Percentiles rank a stretch among this genome's conserved stretches.
These are phyloP conservation scores for Rotaria magnacalcarata DNA, from an alignment of 2,888 invertebrate species.

Conservation along the genomic window DNA sequence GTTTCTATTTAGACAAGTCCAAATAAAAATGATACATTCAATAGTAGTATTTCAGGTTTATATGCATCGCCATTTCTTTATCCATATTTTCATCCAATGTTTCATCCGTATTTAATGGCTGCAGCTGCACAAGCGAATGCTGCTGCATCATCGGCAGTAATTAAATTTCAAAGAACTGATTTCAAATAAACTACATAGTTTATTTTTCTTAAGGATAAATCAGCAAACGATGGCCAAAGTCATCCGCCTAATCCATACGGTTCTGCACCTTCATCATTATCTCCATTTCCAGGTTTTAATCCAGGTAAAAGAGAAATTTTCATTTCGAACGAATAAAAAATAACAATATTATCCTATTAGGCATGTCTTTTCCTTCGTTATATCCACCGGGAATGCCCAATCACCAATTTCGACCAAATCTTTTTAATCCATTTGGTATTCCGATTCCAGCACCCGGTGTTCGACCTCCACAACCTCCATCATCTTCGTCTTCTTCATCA, in stretches of 20 bases:
- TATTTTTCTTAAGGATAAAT: background rate
- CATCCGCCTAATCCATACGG: background rate
- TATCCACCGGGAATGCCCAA: background rate
- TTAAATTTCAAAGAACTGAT: no score
- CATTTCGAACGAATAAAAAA: no score
- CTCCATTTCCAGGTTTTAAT: background rate
- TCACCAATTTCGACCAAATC: background rate
- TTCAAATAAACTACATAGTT: no score
- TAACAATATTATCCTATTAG: background rate
- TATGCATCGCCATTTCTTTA: constrained; percentile 18
- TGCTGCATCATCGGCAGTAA: background rate
- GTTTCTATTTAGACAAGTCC: background rate
- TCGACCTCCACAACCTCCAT: background rate
- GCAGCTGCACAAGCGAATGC: constrained; percentile 22
- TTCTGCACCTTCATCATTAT: background rate
- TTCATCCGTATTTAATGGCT: constrained; percentile 32
- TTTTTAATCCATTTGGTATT: constrained; percentile 1
- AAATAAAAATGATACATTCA: constrained; percentile 1
- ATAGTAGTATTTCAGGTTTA: constrained; percentile 7
- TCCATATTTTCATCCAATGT: constrained; percentile 36
- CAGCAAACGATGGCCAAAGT: background rate
- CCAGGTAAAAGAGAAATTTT: background rate
- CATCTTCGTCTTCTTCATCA: background rate
- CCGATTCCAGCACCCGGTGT: background rate
- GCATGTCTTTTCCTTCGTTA: background rate